phyloP scores from a whole-genome alignment of 2,797 vertebrate genomes.

The Dromococcyx pavoninus region DNA sequence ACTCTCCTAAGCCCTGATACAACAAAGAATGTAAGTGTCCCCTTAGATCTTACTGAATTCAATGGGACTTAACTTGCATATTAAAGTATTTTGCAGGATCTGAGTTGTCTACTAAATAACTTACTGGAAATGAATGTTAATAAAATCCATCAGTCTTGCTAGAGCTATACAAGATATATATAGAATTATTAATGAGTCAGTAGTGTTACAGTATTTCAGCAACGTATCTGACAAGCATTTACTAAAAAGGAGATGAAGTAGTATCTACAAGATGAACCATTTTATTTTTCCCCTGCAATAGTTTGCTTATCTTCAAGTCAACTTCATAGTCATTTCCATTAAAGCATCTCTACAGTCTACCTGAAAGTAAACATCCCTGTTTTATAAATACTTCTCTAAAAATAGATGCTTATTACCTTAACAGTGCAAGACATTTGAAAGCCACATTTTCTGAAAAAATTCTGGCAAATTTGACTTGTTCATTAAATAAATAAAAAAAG shows the following conservation, averaged over 20 bases:
- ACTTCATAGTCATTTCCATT: not conserved
- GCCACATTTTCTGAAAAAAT: not conserved
- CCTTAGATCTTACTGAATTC: not conserved
- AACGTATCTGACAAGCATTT: not conserved
- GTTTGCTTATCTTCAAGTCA: not conserved
- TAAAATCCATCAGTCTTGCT: not conserved
- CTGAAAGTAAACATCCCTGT: not conserved
- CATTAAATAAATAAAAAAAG: not conserved
- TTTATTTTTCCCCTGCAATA: not conserved
- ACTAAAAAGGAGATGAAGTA: not conserved
- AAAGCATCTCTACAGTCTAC: not conserved
- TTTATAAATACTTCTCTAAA: conserved; percentile 10
- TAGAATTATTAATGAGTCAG: not conserved
- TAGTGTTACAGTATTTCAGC: not conserved
- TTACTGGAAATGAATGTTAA: not conserved
- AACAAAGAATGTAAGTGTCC: not conserved
- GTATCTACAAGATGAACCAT: not conserved
- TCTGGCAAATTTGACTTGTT: conserved; percentile 33
- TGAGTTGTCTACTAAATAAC: not conserved
- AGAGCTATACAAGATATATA: not conserved
- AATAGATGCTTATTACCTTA: not conserved
- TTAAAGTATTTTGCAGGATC: not conserved
- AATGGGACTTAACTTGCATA: not conserved
- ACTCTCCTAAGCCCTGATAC: not conserved
- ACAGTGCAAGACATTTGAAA: not conserved